A percentile compares a stretch with the other conserved stretches of the same genome.
These are phyloP conservation scores for Platyscelio sp. DNA, from an alignment of 2,888 invertebrate genomes.

Conservation along the genomic window DNA sequence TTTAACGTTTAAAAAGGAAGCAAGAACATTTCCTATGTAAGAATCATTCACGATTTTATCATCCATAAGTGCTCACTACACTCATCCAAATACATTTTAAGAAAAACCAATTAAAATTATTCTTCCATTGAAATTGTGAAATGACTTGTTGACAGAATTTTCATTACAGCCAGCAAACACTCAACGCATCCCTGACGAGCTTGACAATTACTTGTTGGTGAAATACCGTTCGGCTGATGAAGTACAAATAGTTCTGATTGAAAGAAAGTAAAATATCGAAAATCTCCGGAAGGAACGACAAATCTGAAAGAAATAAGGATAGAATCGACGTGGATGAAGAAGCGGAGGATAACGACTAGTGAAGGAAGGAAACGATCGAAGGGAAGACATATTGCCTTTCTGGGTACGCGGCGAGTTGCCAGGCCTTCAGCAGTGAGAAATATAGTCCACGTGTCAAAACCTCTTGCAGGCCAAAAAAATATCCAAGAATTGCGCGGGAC, in stretches of 20 bases:
- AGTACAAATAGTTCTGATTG: conserved; percentile 65
- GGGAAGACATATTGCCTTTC: conserved; percentile 67
- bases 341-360: conserved; percentile 5
- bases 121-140: too few relatives aligned
- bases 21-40: too few relatives aligned
- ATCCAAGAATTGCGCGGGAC: conserved; percentile 45
- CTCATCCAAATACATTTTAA: too few relatives aligned
- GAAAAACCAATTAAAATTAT: too few relatives aligned
- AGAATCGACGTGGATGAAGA: neutral
- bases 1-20: too few relatives aligned
- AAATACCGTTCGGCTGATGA: conserved; percentile 56
- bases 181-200: neutral
- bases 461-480: conserved; percentile 42
- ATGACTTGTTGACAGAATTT: conserved; percentile 39
- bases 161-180: conserved; percentile 18
- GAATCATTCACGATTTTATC: too few relatives aligned
- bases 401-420: conserved; percentile 64
- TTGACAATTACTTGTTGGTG: conserved; percentile 42
- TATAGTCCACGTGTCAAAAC: conserved; percentile 66
- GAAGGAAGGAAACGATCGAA: conserved; percentile 64
- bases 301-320: conserved; percentile 44
- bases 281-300: conserved; percentile 50
- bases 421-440: conserved; percentile 62
- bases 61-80: too few relatives aligned
- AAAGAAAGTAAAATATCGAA: conserved; percentile 53